Conservation (phyloP, 1,140 invertebrate genomes). For the Phenacoccus solenopsis region DNA sequence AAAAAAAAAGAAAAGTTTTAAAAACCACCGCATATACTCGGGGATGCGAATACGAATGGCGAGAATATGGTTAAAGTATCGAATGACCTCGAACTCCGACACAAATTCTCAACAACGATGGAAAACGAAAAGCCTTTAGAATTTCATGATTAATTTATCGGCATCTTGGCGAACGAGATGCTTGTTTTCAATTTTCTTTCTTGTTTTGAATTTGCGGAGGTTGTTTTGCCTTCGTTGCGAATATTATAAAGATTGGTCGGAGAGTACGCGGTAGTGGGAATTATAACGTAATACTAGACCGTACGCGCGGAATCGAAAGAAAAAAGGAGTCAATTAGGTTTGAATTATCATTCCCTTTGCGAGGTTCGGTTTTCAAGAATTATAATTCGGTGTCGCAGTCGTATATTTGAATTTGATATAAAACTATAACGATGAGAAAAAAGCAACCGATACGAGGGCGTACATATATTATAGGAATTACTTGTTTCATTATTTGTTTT, state of each 20-base stretch:
- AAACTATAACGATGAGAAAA: background rate
- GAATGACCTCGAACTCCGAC: background rate
- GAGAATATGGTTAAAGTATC: background rate
- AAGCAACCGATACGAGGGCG: background rate
- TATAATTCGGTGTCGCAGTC: background rate
- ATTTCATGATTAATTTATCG: slow-evolving; percentile 12
- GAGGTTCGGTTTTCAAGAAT: background rate
- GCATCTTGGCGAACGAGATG: background rate
- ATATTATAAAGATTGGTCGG: no score
- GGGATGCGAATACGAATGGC: background rate
- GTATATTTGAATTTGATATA: background rate
- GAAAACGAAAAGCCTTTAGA: background rate
- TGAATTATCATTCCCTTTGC: slow-evolving; percentile 14
- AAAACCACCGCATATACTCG: background rate
- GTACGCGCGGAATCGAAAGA: background rate
- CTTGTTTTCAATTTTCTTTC: background rate
- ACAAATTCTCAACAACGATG: background rate
- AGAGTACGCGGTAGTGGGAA: background rate
- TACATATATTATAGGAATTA: background rate
- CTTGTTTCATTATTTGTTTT: background rate
- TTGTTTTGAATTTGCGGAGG: background rate
- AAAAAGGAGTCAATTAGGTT: slow-evolving; percentile 7
- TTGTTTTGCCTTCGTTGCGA: background rate
- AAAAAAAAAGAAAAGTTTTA: slow-evolving; percentile 3
- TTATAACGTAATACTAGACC: slow-evolving; percentile 4